Evolutionary conservation across 2,888 invertebrate genomes (phyloP).

Genomic region (Yponomeuta cagnagella): DNA sequence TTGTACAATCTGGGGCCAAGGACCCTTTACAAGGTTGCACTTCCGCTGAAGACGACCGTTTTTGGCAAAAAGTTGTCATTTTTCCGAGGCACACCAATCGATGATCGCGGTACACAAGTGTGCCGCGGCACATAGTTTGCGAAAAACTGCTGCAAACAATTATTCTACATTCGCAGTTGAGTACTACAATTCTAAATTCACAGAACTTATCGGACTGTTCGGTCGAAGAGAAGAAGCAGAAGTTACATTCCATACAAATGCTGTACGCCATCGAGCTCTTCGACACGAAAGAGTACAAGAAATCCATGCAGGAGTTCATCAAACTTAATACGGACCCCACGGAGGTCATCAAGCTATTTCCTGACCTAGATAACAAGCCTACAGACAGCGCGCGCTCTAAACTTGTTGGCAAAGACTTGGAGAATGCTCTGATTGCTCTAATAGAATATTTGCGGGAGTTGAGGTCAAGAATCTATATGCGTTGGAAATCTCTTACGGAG

Average conservation of each 20-base stretch:
- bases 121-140: no score
- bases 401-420: constrained; percentile 88
- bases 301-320: constrained; percentile 93
- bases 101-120: no score
- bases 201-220: constrained; percentile 90
- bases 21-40: not conserved
- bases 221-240: constrained; percentile 86
- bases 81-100: no score
- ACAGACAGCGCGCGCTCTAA: constrained; percentile 45
- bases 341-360: constrained; percentile 95
- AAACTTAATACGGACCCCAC: constrained; percentile 95
- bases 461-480: constrained; percentile 69
- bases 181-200: not conserved
- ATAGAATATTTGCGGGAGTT: constrained; percentile 93
- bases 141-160: no score
- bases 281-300: constrained; percentile 88
- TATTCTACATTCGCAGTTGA: no score
- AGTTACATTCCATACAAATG: constrained; percentile 91
- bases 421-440: constrained; percentile 90
- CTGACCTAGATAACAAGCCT: constrained; percentile 83
- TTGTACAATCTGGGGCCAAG: not conserved
- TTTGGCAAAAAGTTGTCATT: no score
- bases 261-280: constrained; percentile 94
- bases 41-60: no score
- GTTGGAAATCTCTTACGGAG: constrained; percentile 27